Evolutionary conservation across 2,113 vertebrate species (phyloP).

Genomic region (Myocastor coypus): DNA sequence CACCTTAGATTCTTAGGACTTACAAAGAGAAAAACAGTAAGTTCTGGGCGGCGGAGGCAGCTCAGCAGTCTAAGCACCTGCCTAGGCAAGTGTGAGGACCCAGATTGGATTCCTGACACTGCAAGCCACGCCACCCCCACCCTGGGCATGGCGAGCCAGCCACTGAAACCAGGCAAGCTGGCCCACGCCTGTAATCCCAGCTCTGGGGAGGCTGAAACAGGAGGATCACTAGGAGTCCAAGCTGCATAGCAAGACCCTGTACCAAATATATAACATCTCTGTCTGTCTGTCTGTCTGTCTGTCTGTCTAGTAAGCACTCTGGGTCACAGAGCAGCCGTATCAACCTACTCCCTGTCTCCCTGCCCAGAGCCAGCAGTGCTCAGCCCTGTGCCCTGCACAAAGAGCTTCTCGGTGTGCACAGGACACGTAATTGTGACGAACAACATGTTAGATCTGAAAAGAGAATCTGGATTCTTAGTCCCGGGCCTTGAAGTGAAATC

Average conservation of each 20-base stretch:
- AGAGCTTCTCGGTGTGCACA: neutral
- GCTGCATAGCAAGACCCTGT: no score
- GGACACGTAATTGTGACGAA: neutral
- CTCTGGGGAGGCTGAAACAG: no score
- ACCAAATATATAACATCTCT: no score
- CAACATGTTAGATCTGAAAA: neutral
- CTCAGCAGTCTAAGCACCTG: no score
- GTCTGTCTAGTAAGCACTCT: neutral
- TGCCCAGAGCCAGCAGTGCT: neutral
- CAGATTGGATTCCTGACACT: no score
- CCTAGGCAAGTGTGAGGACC: no score
- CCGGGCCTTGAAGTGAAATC: neutral
- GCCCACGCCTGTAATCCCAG: no score
- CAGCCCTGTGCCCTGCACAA: neutral
- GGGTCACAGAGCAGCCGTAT: neutral
- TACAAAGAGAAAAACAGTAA: conserved; percentile 23
- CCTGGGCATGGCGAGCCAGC: no score
- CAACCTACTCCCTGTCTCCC: neutral
- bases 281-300: no score
- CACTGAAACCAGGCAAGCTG: no score
- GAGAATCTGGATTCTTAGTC: conserved; percentile 20
- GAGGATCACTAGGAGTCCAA: no score
- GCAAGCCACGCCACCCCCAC: no score
- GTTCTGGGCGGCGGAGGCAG: neutral
- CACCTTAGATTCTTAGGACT: conserved; percentile 22